These are phyloP conservation scores for Tachina lurida DNA, from an alignment of 2,888 invertebrate genomes.

Conservation along the genomic window DNA sequence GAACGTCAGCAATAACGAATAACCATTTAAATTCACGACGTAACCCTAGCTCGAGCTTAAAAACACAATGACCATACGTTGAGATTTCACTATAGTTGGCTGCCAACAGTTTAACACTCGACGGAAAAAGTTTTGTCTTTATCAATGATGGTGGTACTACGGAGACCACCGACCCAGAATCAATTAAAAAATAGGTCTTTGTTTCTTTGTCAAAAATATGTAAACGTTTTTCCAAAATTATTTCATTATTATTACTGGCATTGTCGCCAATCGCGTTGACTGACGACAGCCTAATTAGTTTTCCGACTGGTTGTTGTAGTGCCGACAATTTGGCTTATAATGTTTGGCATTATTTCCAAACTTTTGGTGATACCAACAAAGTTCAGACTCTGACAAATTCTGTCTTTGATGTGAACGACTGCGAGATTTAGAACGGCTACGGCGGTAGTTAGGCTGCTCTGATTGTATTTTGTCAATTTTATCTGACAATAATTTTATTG, in stretches of 20 bases:
- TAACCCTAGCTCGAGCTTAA: conserved; percentile 70
- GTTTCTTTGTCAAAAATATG: no score
- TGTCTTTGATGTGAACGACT: conserved; percentile 10
- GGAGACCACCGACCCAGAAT: no score
- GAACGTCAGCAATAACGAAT: conserved; percentile 70
- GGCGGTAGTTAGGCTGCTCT: background rate
- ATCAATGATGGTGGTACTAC: no score
- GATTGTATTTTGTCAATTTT: conserved; percentile 26
- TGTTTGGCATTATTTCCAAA: conserved; percentile 52
- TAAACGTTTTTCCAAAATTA: conserved; percentile 25
- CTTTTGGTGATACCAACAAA: conserved; percentile 55
- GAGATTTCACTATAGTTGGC: no score
- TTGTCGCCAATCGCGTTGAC: conserved; percentile 55
- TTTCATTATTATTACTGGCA: conserved; percentile 15
- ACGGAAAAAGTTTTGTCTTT: no score
- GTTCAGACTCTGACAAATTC: background rate
- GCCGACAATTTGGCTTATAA: conserved; percentile 31
- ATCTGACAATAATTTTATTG: conserved; percentile 21
- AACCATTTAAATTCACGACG: conserved; percentile 69
- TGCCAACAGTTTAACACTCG: no score
- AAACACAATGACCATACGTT: no score
- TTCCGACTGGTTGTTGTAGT: conserved; percentile 34
- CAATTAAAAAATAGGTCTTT: no score
- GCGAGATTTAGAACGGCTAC: background rate
- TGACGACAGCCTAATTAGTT: conserved; percentile 62